Evolutionary conservation across 1,140 invertebrate genomes (phyloP), one percentile per base, ranked within the genome.

Genomic region (Ostrea edulis): DNA sequence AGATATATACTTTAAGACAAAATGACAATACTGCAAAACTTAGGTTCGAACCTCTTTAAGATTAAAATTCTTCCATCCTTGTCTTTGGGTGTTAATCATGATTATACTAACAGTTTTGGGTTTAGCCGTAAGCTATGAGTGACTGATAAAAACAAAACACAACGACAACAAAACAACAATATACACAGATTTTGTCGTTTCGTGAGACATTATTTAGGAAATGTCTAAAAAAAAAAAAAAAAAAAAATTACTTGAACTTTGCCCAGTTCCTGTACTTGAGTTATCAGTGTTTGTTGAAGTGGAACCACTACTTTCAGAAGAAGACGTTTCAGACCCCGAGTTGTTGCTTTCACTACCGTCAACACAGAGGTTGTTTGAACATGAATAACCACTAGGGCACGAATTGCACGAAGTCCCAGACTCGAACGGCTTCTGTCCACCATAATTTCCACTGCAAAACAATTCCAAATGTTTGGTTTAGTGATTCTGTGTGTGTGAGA

Each of bases 381-480:
- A 77, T 14, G 68, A 77, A 25, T 77, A 77, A 77, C 68, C 68
- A 12, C 68, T 35, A 14, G 68, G 68, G 11, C 68, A 77, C 14
- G 68, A 77, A 77, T 25, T 77, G 25, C 68, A 77, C 8, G 68
- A 11, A 12, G 68, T 29, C 12, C 68, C 68, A 0, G 68, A 77
- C 29, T 14, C 11, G 29, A 35, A 77, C 12, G 68, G 68, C 68
- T 77, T 77, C 68, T 77, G 11, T 12, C 68, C 68, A 77, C 2
- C 11, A 8, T 11, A 77, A 35, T 77, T 77, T 8, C 68, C 68
- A 29, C 68, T 77, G 25, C 29, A 77, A 77, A 9, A 12, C 8
- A 11, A 35, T 11, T 8, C 4, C 5, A 29, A 62, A 17, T 20
- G n/a, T 17, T 2, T 62, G 20, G 35, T 44, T 20, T 20, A 62